Evolutionary conservation across 2,797 vertebrate species (phyloP), one percentile per base, ranked within the genome.

Genomic region (Chrysocyon brachyurus): DNA sequence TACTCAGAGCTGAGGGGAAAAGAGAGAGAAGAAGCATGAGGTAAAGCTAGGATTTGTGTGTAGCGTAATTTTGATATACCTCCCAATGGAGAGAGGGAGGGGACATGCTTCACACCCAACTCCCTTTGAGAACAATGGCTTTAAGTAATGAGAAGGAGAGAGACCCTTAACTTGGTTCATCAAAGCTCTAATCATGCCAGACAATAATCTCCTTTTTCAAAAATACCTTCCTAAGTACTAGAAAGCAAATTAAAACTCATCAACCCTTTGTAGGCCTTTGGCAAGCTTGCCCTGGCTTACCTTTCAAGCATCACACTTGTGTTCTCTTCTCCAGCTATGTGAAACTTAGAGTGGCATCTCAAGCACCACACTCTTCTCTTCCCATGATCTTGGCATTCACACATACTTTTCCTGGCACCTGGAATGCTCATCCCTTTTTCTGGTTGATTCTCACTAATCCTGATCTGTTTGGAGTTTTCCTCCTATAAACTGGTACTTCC

Each of bases 181-280:
- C 22, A n/a, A n/a, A 85, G 8, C 77, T 93, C 63, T 79, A 66
- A 26, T 88, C 70, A 79, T 52, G 79, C 52, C 21, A 75, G 49
- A 36, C 72, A 75, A 54, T 49, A 85, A 68, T 28, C n/a, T 75
- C 85, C 54, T 78, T 19, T 59, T 68, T 68, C 40, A 56, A 5
- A 87, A 93, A 79, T 14, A 54, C 4, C 68, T 68, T 87, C 7
- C 31, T 63, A 79, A 90, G 56, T 28, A 64, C 75, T 28, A 4
- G 22, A n/a, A 26, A 77, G 2, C 54, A 63, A 77, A 91, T 63
- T 31, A 49, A 79, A 16, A 46, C 40, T 49, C 57, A n/a, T 78
- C 68, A 28, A 3, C 14, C 6, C 8, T 75, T n/a, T 22, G 19
- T n/a, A 57, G 75, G 59, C 12, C 9, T 59, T 63, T 61, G 8